Base-by-base conservation (phyloP, 2,888 invertebrate species). In the Melolontha melolontha region DNA sequence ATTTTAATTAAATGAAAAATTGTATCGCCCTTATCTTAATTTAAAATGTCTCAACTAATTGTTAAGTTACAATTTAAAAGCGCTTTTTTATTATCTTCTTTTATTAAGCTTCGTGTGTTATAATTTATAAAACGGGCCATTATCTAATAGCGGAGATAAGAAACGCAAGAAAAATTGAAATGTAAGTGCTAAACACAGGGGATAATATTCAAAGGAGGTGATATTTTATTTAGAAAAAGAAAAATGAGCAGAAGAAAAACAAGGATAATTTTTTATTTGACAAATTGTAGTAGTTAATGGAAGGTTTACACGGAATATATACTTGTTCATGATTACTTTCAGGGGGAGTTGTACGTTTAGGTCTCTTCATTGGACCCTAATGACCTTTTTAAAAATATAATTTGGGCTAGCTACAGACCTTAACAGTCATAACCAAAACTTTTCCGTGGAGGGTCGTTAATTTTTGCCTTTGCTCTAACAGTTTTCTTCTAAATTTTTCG, bases 361-460 rank as follows among this genome's bases (percentile, higher is more conserved):
- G 42, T 27, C 40, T 22, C 44, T 57, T 39, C 66, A 55, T 57
- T 55, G 67, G 54, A 47, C 62, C 62, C 63, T 63, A 67, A 67
- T 67, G 67, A 63, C 63, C 63, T 52, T 63, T 64, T 64, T 64
- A 67, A 67, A 67, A 67, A 67, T 63, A 67, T 67, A 67, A 67
- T 67, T 67, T 64, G 50, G 47, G 41, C 52, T 54, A 67, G 54
- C 49, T 64, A 47, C 51, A 62, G 63, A 47, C 52, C 64, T 55
- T 63, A 67, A 63, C 67, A 55, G 63, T 47, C 62, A 67, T 67
- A 67, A 67, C 67, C 67, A 17, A 51, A 64, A 64, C 34, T 55
- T 67, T 64, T 54, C 67, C 67, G 27, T 17, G 5, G 67, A 49
- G 67, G 44, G 63, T 54, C 51, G 67, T 67, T 67, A 67, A 67